A percentile compares a stretch with the other conserved stretches of the same genome.
Evolutionary conservation across 2,888 invertebrate genomes (phyloP).

Genomic region (Orthosia gracilis): DNA sequence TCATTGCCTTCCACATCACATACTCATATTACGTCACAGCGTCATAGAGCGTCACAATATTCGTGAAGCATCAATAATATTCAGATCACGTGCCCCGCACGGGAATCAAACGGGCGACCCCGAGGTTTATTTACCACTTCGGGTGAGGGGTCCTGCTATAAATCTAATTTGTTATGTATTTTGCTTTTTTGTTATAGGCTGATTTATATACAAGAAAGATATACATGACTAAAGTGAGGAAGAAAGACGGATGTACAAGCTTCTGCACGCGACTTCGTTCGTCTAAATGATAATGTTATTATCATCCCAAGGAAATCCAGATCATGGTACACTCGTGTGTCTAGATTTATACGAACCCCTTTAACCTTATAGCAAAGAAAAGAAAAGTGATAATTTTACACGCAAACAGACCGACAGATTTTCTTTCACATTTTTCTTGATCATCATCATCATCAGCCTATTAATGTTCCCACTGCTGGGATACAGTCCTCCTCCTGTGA

Average conservation of each 20-base stretch:
- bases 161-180: constrained; percentile 65
- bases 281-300: too few relatives aligned
- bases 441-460: too few relatives aligned
- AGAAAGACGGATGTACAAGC: neutral
- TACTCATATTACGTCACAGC: constrained; percentile 33
- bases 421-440: too few relatives aligned
- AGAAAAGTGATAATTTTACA: too few relatives aligned
- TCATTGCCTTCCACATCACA: constrained; percentile 45
- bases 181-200: constrained; percentile 19
- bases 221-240: neutral
- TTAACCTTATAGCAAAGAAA: too few relatives aligned
- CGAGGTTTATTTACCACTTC: constrained; percentile 64
- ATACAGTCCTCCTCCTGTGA: too few relatives aligned
- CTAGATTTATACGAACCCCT: too few relatives aligned
- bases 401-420: too few relatives aligned
- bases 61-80: constrained; percentile 52
- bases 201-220: neutral
- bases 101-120: constrained; percentile 64
- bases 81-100: constrained; percentile 62
- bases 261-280: too few relatives aligned
- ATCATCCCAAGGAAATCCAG: too few relatives aligned
- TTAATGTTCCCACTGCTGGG: too few relatives aligned
- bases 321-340: too few relatives aligned
- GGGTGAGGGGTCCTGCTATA: constrained; percentile 45
- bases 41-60: constrained; percentile 43